Conservation (phyloP, 1,140 invertebrate species). For the Adoxophyes honmai region DNA sequence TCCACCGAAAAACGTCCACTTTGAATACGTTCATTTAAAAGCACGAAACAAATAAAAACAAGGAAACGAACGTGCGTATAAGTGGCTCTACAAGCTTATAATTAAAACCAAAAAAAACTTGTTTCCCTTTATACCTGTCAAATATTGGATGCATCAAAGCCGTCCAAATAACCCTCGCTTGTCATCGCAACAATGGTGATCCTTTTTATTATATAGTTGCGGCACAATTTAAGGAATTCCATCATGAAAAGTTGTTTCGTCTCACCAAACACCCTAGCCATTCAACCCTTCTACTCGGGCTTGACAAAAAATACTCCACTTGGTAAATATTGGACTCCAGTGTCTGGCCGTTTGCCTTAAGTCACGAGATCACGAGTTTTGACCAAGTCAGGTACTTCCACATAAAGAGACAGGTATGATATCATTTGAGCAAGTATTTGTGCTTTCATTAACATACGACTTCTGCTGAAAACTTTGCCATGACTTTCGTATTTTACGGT, state of each 20-base stretch:
- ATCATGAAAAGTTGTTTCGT: conserved; percentile 45
- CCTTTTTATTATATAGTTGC: conserved; percentile 27
- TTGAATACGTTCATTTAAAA: not conserved
- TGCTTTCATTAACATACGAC: too few species aligned
- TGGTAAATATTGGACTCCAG: conserved; percentile 67
- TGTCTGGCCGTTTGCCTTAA: conserved; percentile 37
- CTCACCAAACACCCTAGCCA: conserved; percentile 68
- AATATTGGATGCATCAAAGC: conserved; percentile 4
- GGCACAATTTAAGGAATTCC: conserved; percentile 58
- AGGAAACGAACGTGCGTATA: not conserved
- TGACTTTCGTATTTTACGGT: too few species aligned
- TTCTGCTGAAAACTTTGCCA: too few species aligned
- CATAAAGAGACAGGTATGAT: not conserved
- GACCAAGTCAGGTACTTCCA: too few species aligned
- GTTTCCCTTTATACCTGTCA: conserved; percentile 2
- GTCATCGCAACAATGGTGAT: conserved; percentile 29
- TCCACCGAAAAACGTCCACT: not conserved
- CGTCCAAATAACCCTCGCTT: conserved; percentile 16
- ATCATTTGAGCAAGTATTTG: too few species aligned
- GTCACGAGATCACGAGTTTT: conserved; percentile 19
- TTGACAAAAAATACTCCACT: conserved; percentile 73
- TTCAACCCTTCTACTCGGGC: conserved; percentile 72
- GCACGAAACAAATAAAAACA: not conserved
- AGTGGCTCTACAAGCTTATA: conserved; percentile 6
- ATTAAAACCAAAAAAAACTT: conserved; percentile 12